These are phyloP conservation scores for Himalopsyche japonica DNA, from an alignment of 2,888 invertebrate species.

Conservation along the genomic window DNA sequence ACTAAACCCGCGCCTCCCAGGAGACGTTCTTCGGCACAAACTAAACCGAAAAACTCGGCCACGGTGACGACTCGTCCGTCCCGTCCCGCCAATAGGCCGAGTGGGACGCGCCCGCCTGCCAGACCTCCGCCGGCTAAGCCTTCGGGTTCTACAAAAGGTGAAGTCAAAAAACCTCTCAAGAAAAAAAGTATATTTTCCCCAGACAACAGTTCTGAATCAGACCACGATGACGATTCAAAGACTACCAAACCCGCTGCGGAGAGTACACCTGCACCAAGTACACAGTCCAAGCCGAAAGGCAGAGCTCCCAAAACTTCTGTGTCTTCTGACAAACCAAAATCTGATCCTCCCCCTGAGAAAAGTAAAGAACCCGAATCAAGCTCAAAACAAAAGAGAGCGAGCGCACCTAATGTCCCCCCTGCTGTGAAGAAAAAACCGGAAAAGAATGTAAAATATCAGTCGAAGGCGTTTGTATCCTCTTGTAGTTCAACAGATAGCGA, in stretches of 20 bases:
- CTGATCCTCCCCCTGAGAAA: slow-evolving; percentile 42
- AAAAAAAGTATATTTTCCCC: slow-evolving; percentile 84
- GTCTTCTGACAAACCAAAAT: slow-evolving; percentile 25
- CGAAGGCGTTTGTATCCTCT: slow-evolving; percentile 36
- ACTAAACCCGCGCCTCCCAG: slow-evolving; percentile 48
- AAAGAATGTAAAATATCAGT: slow-evolving; percentile 33
- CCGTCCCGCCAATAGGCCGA: slow-evolving; percentile 45
- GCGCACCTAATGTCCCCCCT: slow-evolving; percentile 44
- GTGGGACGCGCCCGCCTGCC: slow-evolving; percentile 42
- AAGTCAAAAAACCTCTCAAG: slow-evolving; percentile 50
- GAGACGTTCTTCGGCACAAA: slow-evolving; percentile 54
- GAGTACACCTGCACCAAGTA: slow-evolving; percentile 42
- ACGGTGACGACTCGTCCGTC: slow-evolving; percentile 59
- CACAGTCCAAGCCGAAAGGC: slow-evolving; percentile 43
- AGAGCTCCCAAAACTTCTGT: slow-evolving; percentile 22
- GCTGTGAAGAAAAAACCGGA: slow-evolving; percentile 43
- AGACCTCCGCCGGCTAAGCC: slow-evolving; percentile 47
- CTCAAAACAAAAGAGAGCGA: slow-evolving; percentile 37
- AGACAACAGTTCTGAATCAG: slow-evolving; percentile 64
- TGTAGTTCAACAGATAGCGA: slow-evolving; percentile 41
- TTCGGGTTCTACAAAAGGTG: slow-evolving; percentile 45
- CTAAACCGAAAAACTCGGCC: slow-evolving; percentile 67
- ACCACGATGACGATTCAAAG: slow-evolving; percentile 51
- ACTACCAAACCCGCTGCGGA: slow-evolving; percentile 51
- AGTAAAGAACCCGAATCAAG: slow-evolving; percentile 28